A percentile compares a stretch with the other conserved stretches of the same genome.
phyloP scores from a whole-genome alignment of 2,797 vertebrate genomes.

The Schizopygopsis malacanthus region DNA sequence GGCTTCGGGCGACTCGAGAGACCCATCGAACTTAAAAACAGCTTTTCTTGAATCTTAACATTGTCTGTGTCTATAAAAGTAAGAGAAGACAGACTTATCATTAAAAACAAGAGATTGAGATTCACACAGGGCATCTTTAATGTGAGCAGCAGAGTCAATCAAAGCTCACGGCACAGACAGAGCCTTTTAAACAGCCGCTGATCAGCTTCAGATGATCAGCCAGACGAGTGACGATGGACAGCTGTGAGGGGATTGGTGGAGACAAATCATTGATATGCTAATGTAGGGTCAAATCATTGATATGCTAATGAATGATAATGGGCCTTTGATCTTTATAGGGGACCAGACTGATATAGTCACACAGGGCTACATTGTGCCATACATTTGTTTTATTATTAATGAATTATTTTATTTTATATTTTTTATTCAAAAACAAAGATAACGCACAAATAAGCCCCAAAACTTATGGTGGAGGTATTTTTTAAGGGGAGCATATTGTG shows the following conservation, averaged over 20 bases:
- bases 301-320: conserved; percentile 29
- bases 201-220: conserved; percentile 13
- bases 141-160: not conserved
- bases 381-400: too few relatives aligned
- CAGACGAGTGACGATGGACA: not conserved
- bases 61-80: conserved; percentile 53
- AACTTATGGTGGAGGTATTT: not conserved
- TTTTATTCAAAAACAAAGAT: not conserved
- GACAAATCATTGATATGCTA: conserved; percentile 36
- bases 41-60: conserved; percentile 63
- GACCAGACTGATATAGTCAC: not conserved
- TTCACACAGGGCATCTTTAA: conserved; percentile 7
- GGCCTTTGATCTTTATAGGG: not conserved
- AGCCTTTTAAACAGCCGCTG: conserved; percentile 17
- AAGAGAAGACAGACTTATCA: not conserved
- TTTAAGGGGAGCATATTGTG: not conserved
- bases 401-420: not conserved
- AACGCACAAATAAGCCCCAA: not conserved
- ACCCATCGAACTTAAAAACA: conserved; percentile 79
- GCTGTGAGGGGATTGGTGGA: conserved; percentile 43
- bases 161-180: rapidly evolving
- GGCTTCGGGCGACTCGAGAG: conserved; percentile 72
- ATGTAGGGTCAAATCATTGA: not conserved
- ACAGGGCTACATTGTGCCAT: not conserved
- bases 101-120: conserved; percentile 33